Evolutionary conservation across 2,797 vertebrate species (phyloP).

Genomic region (Catamblyrhynchus diadema): DNA sequence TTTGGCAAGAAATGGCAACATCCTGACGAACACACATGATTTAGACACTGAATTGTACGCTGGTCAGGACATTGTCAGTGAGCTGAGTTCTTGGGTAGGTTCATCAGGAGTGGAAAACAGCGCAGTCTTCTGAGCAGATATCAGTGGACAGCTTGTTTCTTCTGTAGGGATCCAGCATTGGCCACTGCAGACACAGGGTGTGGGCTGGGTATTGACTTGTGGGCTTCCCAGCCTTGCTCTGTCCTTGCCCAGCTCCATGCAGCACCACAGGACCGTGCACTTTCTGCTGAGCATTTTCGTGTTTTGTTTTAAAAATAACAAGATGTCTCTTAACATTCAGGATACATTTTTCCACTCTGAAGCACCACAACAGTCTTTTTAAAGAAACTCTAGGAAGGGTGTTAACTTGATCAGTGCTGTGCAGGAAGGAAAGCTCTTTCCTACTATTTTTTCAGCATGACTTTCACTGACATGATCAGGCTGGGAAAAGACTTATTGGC

Average conservation of each 20-base stretch:
- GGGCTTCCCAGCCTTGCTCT: background rate
- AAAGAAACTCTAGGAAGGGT: constrained; percentile 77
- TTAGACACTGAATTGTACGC: background rate
- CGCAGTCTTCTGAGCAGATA: background rate
- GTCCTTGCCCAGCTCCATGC: background rate
- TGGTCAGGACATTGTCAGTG: background rate
- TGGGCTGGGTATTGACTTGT: background rate
- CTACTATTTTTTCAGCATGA: constrained; percentile 76
- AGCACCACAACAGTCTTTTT: constrained; percentile 72
- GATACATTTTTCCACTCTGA: constrained; percentile 61
- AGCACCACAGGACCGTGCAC: fast-evolving
- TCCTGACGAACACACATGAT: background rate
- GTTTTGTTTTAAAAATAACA: constrained; percentile 67
- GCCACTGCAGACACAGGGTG: background rate
- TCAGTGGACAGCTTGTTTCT: background rate
- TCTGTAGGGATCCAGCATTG: background rate
- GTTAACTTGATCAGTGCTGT: constrained; percentile 72
- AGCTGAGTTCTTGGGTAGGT: background rate
- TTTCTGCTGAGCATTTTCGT: constrained; percentile 1
- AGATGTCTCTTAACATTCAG: constrained; percentile 58
- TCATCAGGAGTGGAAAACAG: background rate
- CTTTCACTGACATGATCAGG: constrained; percentile 80
- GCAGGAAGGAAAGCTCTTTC: constrained; percentile 77
- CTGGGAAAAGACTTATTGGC: constrained; percentile 77
- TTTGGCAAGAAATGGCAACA: constrained; percentile 44